Percentiles rank a stretch among this genome's conserved stretches.
These are phyloP conservation scores for Agonopterix subpropinquella DNA, from an alignment of 2,888 invertebrate genomes.

Conservation along the genomic window DNA sequence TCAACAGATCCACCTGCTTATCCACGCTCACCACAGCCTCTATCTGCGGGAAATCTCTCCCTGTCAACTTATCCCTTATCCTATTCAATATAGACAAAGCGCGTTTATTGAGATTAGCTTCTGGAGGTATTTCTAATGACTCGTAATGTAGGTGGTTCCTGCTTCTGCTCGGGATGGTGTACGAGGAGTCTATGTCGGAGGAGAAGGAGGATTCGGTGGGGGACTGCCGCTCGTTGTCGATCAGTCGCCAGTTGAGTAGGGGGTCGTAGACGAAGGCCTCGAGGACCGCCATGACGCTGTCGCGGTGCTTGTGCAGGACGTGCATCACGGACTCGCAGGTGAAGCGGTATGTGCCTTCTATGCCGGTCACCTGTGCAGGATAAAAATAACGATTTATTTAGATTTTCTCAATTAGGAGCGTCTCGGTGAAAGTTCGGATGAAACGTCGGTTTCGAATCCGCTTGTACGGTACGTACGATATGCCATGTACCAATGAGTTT, in stretches of 20 bases:
- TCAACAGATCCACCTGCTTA: slow-evolving; percentile 94
- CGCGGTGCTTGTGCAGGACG: slow-evolving; percentile 93
- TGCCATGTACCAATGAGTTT: too few relatives aligned
- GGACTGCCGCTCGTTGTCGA: slow-evolving; percentile 56
- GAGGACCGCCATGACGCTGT: slow-evolving; percentile 98
- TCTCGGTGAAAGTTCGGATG: too few relatives aligned
- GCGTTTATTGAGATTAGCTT: slow-evolving; percentile 91
- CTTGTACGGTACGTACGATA: too few relatives aligned
- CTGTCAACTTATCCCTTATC: slow-evolving; percentile 95
- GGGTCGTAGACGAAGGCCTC: slow-evolving; percentile 99
- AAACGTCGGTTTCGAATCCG: too few relatives aligned
- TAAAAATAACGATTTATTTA: too few relatives aligned
- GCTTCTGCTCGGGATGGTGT: slow-evolving; percentile 54
- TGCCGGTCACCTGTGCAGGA: slow-evolving; percentile 86
- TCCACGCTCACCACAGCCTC: slow-evolving; percentile 87
- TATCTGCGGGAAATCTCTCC: slow-evolving; percentile 88
- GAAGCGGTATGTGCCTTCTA: slow-evolving; percentile 96
- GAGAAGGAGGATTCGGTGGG: slow-evolving; percentile 59
- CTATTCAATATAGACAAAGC: slow-evolving; percentile 93
- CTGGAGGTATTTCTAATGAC: slow-evolving; percentile 76
- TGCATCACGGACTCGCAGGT: slow-evolving; percentile 98
- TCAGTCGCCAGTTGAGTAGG: slow-evolving; percentile 94
- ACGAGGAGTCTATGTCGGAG: slow-evolving; percentile 56
- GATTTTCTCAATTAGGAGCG: too few relatives aligned
- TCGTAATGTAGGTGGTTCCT: slow-evolving; percentile 55